Percentiles rank a stretch among this genome's conserved stretches.
These are phyloP conservation scores for Furcifer pardalis DNA, from an alignment of 2,797 vertebrate genomes.

Conservation along the genomic window DNA sequence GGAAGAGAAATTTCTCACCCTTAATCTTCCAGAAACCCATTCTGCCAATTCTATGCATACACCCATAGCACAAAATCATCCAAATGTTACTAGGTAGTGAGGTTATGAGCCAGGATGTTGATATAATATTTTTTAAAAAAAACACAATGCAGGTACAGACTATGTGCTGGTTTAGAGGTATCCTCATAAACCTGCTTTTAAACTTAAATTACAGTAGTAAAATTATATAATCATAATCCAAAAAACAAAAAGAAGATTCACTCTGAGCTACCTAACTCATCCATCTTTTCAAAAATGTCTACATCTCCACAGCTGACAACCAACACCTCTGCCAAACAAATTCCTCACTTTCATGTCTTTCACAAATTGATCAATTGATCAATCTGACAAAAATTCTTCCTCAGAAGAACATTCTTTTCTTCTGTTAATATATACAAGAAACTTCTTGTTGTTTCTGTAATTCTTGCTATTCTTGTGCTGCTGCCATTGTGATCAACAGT, in stretches of 20 bases:
- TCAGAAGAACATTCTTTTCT: slow-evolving; percentile 47
- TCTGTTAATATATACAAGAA: slow-evolving; percentile 45
- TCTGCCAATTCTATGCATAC: not conserved
- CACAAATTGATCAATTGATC: slow-evolving; percentile 52
- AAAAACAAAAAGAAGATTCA: not conserved
- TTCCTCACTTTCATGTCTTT: slow-evolving; percentile 14
- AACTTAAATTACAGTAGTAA: slow-evolving; percentile 41
- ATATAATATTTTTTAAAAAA: not conserved
- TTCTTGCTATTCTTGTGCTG: not conserved
- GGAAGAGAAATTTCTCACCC: slow-evolving; percentile 4
- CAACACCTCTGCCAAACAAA: not conserved
- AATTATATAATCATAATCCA: not conserved
- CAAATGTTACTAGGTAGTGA: not conserved
- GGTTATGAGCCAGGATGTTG: not conserved
- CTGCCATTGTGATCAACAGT: not conserved
- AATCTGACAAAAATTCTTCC: slow-evolving; percentile 55
- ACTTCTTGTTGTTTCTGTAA: not conserved
- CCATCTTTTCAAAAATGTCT: slow-evolving; percentile 20
- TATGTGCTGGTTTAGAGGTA: not conserved
- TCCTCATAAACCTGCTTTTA: slow-evolving; percentile 35
- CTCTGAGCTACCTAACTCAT: slow-evolving; percentile 1
- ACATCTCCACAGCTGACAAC: not conserved
- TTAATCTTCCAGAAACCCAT: not conserved
- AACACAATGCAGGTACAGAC: not conserved
- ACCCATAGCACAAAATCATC: not conserved